phyloP scores from a whole-genome alignment of 2,888 invertebrate genomes.

The Cataglyphis livida region DNA sequence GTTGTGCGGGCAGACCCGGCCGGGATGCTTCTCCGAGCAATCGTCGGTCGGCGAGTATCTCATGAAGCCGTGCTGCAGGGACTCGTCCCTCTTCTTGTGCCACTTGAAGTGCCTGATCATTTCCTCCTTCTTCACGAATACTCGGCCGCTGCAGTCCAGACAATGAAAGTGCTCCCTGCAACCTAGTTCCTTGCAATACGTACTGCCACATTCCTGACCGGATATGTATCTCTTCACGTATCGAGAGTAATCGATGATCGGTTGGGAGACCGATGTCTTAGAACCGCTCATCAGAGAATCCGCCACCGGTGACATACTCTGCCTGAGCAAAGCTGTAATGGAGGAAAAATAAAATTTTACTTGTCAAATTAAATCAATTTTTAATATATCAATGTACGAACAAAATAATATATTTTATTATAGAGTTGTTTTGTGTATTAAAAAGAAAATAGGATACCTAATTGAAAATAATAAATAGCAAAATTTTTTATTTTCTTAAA shows the following conservation, averaged over 20 bases:
- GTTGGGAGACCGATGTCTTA: slow-evolving; percentile 87
- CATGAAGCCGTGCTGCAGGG: slow-evolving; percentile 97
- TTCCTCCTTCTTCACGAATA: slow-evolving; percentile 99
- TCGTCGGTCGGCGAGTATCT: slow-evolving; percentile 98
- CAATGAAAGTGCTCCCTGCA: slow-evolving; percentile 99
- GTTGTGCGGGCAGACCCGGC: slow-evolving; percentile 94
- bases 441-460: background rate
- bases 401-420: background rate
- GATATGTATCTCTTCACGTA: slow-evolving; percentile 95
- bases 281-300: slow-evolving; percentile 83
- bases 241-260: slow-evolving; percentile 94
- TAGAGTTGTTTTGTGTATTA: background rate
- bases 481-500: background rate
- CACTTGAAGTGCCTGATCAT: slow-evolving; percentile 99
- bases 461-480: background rate
- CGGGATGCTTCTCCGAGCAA: slow-evolving; percentile 94
- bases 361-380: background rate
- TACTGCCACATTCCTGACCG: slow-evolving; percentile 93
- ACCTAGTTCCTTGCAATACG: slow-evolving; percentile 95
- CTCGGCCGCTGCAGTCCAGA: slow-evolving; percentile 92
- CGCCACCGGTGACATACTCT: slow-evolving; percentile 86
- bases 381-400: background rate
- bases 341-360: background rate
- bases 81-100: slow-evolving; percentile 99
- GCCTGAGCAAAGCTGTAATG: slow-evolving; percentile 87